phyloP scores from a whole-genome alignment of 2,797 vertebrate species.

The Rhyacichthys aspro region DNA sequence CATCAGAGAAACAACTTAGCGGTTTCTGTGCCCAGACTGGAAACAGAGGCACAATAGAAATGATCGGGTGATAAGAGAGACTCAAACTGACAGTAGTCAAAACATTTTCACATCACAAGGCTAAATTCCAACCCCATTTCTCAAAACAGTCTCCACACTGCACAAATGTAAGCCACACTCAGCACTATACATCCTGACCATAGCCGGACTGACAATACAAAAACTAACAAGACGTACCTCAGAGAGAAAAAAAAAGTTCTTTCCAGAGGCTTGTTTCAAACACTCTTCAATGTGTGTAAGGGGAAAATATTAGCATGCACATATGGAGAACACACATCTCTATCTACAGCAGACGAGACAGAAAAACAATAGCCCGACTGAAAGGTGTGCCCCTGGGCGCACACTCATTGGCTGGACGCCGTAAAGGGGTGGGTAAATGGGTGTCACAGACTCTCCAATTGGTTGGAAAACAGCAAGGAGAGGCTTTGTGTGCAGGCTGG shows the following conservation, averaged over 20 bases:
- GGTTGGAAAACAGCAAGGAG: slow-evolving; percentile 55
- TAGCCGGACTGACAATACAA: slow-evolving; percentile 31
- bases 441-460: slow-evolving; percentile 59
- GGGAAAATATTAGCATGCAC: slow-evolving; percentile 27
- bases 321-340: slow-evolving; percentile 67
- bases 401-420: slow-evolving; percentile 69
- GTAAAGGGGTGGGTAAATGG: slow-evolving; percentile 60
- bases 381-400: slow-evolving; percentile 78
- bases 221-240: slow-evolving; percentile 72
- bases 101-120: slow-evolving; percentile 54
- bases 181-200: slow-evolving; percentile 5
- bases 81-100: slow-evolving; percentile 35
- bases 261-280: slow-evolving; percentile 34
- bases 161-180: slow-evolving; percentile 7
- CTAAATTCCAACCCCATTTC: slow-evolving; percentile 32
- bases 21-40: slow-evolving; percentile 24
- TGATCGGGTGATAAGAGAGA: slow-evolving; percentile 41
- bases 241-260: slow-evolving; percentile 40
- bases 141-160: slow-evolving; percentile 7
- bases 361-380: slow-evolving; percentile 68
- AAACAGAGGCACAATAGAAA: slow-evolving; percentile 35
- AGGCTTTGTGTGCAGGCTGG: slow-evolving; percentile 55
- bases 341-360: slow-evolving; percentile 61
- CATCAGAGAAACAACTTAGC: slow-evolving; percentile 24
- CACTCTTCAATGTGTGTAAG: slow-evolving; percentile 21